These are phyloP conservation scores for Rhamnusium bicolor DNA, from an alignment of 2,888 invertebrate genomes.

Conservation along the genomic window DNA sequence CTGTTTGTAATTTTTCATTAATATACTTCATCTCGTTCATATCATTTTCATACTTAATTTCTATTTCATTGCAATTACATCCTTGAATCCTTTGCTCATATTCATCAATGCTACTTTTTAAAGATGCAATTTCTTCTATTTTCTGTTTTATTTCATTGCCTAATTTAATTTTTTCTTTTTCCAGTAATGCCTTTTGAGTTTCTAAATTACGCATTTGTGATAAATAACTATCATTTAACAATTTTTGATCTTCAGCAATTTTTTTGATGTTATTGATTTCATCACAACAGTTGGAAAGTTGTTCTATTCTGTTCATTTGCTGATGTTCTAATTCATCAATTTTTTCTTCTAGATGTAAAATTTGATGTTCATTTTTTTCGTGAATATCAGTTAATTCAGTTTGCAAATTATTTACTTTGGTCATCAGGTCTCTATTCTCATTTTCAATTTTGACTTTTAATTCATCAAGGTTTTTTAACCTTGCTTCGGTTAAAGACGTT, in stretches of 20 bases:
- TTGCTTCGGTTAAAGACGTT: not conserved
- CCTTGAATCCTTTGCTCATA: not conserved
- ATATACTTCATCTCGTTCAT: not conserved
- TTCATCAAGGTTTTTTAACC: not conserved
- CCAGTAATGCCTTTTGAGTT: not conserved
- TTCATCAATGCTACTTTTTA: not conserved
- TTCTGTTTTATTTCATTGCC: not conserved
- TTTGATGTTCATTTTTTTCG: conserved; percentile 1
- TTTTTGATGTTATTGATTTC: not conserved
- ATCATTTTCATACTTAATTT: not conserved
- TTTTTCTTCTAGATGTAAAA: conserved; percentile 1
- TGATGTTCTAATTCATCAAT: conserved; percentile 4
- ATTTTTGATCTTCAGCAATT: not conserved
- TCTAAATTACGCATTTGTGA: not conserved
- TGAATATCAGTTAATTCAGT: not conserved
- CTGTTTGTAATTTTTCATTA: conserved; percentile 7
- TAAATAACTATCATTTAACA: not conserved
- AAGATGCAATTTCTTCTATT: not conserved
- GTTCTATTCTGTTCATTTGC: conserved; percentile 1
- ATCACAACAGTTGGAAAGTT: not conserved
- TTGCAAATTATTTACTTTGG: not conserved
- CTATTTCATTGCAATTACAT: not conserved
- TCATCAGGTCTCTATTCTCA: not conserved
- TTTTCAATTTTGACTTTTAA: not conserved
- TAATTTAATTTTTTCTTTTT: not conserved